Conservation (phyloP, 2,113 vertebrate species). For the Rissa tridactyla region DNA sequence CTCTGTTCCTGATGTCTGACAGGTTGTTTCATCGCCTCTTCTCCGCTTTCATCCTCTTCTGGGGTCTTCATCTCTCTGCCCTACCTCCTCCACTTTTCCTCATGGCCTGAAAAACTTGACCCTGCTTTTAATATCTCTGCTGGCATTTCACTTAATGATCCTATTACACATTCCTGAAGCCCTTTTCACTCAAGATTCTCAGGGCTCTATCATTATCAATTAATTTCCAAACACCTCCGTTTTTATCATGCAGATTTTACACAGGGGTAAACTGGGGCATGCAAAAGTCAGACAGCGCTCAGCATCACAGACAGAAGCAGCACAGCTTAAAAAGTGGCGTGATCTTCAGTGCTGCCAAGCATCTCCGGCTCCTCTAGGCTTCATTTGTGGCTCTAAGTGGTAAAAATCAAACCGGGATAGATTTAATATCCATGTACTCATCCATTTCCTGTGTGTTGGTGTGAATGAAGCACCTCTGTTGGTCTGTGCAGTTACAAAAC, state of each 20-base stretch:
- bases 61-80: background rate
- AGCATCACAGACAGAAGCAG: background rate
- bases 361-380: background rate
- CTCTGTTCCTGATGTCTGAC: background rate
- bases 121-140: slow-evolving; percentile 30
- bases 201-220: background rate
- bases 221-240: background rate
- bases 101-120: background rate
- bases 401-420: background rate
- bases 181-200: background rate
- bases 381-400: background rate
- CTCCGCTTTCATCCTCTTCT: background rate
- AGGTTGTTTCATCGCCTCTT: background rate
- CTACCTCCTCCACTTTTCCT: background rate
- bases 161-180: background rate
- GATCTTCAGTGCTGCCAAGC: background rate
- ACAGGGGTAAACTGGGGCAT: background rate
- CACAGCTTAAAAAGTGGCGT: background rate
- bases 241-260: slow-evolving; percentile 3
- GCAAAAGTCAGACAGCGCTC: background rate
- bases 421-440: background rate
- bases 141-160: slow-evolving; percentile 54
- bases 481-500: background rate
- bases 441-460: background rate
- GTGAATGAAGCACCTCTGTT: background rate